Percentiles rank a stretch among this genome's conserved stretches.
These are phyloP conservation scores for Lacanobia oleracea DNA, from an alignment of 2,888 invertebrate genomes.

Conservation along the genomic window DNA sequence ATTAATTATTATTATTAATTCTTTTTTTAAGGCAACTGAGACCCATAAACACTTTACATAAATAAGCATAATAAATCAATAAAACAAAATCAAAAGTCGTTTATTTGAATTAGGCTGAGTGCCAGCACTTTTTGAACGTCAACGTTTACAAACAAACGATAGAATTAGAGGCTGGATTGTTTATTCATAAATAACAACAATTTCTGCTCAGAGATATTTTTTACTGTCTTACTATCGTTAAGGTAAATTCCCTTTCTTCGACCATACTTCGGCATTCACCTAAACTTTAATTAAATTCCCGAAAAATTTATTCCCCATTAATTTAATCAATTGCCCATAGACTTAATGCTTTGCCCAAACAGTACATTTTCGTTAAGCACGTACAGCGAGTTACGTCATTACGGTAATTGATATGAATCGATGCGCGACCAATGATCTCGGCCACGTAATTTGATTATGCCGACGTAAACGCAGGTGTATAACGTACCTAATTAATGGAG, in stretches of 20 bases:
- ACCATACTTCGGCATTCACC: not conserved
- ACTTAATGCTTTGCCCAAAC: conserved; percentile 7
- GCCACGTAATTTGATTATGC: conserved; percentile 56
- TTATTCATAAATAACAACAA: no score
- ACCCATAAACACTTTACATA: no score
- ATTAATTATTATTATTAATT: no score
- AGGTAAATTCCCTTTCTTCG: not conserved
- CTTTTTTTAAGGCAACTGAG: no score
- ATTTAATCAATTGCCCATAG: conserved; percentile 14
- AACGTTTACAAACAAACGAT: no score
- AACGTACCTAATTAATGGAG: conserved; percentile 54
- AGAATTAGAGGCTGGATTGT: no score
- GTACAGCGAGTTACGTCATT: conserved; percentile 36
- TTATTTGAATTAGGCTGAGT: no score
- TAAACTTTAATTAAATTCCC: not conserved
- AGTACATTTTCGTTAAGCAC: conserved; percentile 22
- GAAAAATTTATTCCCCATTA: not conserved
- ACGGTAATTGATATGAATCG: conserved; percentile 62
- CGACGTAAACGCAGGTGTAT: conserved; percentile 23
- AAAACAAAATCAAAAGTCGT: no score
- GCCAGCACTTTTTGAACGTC: no score
- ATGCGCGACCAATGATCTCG: conserved; percentile 32
- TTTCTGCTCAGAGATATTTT: no score
- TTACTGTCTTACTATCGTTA: no score
- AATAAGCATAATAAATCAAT: no score